A percentile compares a stretch with the other conserved stretches of the same genome.
Evolutionary conservation across 35 echinoderm and acorn worm genomes (phyloP).

Genomic region (Diadema setosum): DNA sequence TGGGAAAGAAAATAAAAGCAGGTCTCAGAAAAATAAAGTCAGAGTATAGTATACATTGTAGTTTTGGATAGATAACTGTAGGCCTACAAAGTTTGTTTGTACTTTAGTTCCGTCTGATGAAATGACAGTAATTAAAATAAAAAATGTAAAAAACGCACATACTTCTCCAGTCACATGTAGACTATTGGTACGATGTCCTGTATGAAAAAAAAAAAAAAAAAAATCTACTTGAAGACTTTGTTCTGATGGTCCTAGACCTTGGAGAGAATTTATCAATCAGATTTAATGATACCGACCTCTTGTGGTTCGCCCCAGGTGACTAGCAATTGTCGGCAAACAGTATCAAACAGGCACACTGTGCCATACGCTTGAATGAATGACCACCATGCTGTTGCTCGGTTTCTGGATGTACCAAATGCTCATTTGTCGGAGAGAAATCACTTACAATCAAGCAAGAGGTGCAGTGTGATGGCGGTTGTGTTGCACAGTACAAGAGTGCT

Average conservation of each 20-base stretch:
- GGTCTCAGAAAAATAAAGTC: too few relatives aligned
- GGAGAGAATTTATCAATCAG: neutral
- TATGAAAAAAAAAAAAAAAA: too few relatives aligned
- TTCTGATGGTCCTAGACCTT: neutral
- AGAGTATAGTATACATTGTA: too few relatives aligned
- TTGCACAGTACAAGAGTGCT: neutral
- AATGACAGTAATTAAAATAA: too few relatives aligned
- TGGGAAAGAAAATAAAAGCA: too few relatives aligned
- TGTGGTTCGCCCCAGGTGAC: neutral
- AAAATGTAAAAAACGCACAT: too few relatives aligned
- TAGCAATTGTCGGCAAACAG: neutral
- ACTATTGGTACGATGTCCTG: too few relatives aligned
- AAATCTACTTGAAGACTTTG: neutral
- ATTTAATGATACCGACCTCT: neutral
- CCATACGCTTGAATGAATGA: neutral
- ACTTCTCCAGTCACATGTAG: too few relatives aligned
- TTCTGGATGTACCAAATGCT: neutral
- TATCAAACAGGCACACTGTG: neutral
- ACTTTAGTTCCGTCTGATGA: too few relatives aligned
- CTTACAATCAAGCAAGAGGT: neutral
- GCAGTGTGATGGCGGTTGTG: slow-evolving; percentile 1
- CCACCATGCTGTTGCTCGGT: neutral
- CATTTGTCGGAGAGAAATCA: neutral
- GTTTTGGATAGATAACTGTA: too few relatives aligned
- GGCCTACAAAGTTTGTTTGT: too few relatives aligned